phyloP scores from a whole-genome alignment of 2,888 invertebrate genomes.

The Magallana nippona region DNA sequence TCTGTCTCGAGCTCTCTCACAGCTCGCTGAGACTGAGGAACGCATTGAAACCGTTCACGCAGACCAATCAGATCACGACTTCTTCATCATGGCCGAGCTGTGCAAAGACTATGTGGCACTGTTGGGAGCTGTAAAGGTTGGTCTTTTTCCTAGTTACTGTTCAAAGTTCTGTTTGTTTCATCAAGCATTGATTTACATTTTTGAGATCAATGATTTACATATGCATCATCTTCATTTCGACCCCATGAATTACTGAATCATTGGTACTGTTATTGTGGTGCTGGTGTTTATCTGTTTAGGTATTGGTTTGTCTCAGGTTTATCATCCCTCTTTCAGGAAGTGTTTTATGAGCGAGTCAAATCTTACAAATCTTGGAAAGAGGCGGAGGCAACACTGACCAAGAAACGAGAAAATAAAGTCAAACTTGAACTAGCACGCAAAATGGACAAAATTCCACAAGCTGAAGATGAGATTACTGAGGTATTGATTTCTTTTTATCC shows the following conservation, averaged over 20 bases:
- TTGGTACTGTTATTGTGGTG: too few relatives aligned
- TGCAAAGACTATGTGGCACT: constrained; percentile 96
- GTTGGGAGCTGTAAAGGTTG: constrained; percentile 92
- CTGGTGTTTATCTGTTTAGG: too few relatives aligned
- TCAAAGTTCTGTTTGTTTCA: too few relatives aligned
- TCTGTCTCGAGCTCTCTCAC: constrained; percentile 92
- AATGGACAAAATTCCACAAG: constrained; percentile 92
- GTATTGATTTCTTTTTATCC: constrained; percentile 81
- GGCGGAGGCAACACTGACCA: constrained; percentile 94
- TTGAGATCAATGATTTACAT: too few relatives aligned
- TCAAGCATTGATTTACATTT: too few relatives aligned
- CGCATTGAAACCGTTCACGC: constrained; percentile 86
- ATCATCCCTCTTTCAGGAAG: constrained; percentile 81
- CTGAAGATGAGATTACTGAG: constrained; percentile 94
- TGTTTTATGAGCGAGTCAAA: constrained; percentile 88
- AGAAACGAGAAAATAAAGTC: constrained; percentile 95
- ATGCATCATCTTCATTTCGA: too few relatives aligned
- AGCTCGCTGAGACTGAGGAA: constrained; percentile 93
- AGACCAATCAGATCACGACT: constrained; percentile 96
- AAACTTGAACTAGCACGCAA: constrained; percentile 94
- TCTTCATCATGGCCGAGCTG: constrained; percentile 95
- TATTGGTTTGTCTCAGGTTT: neutral
- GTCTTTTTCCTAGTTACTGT: neutral
- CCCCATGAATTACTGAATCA: too few relatives aligned
- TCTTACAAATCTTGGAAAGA: constrained; percentile 99